Base-by-base conservation (phyloP, 2,888 invertebrate genomes). In the Standfussiana lucernea region DNA sequence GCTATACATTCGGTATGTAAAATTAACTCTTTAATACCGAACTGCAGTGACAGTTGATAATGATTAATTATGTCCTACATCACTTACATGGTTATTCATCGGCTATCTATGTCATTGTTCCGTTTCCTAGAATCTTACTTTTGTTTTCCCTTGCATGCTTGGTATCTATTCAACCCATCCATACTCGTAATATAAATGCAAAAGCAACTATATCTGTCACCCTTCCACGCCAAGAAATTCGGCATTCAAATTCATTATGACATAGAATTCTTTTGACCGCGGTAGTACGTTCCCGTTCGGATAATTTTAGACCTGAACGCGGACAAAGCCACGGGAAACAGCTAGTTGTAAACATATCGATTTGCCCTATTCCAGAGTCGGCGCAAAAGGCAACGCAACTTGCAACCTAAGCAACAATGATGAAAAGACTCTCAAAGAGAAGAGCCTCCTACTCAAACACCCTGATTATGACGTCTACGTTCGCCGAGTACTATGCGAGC, bases 351-450 rank as follows among this genome's bases (percentile, higher is more conserved):
- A 2, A 62, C 37, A 37, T 24, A 37, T 68, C 24, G 28, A 45
- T 72, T 3, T 71, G 2, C 53, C 66, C 79, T 81, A 35, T 93
- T 92, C 11, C 91, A 96, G 96, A 0, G 96, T 96, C 6, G 96
- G 96, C 0, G 96, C 96, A 2, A 96, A 96, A 93, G 96, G 96
- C 75, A 96, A 96, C 76, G 95, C 96, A 0, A 96, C 96, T 0
- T 96, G 96, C 76, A 92, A 96, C 72, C 91, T 96, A 0, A 94
- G 96, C 75, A 95, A 92, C 18, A 66, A 92, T 6, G 91, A 91
- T 11, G 96, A 96, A 72, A 95, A 94, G 66, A 93, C 95, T 37
- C 86, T 96, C 0, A 95, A 94, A 84, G 95, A 95, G 5, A 93
- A 93, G 45, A 93, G 89, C 24, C 80, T 93, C 0, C 90, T 95